A percentile compares a stretch with the other conserved stretches of the same genome.
Conservation (phyloP, 2,797 vertebrate species). For the Meda fulgida region DNA sequence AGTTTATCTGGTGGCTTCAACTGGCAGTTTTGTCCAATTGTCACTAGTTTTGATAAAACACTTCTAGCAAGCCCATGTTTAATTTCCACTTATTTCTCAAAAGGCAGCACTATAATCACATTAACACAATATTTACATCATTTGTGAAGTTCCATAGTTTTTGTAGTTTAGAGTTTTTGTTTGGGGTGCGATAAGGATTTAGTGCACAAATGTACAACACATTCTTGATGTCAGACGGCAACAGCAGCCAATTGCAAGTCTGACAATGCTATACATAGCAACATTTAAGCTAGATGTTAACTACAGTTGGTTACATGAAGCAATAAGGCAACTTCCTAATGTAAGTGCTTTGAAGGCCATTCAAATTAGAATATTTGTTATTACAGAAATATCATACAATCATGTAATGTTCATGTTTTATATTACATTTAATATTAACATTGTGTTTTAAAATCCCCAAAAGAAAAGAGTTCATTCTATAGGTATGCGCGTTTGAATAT, state of each 20-base stretch:
- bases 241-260: neutral
- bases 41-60: neutral
- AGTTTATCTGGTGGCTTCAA: neutral
- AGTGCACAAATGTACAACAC: neutral
- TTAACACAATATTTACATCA: neutral
- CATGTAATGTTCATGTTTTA: neutral
- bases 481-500: no score
- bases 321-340: neutral
- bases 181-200: neutral
- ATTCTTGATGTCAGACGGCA: neutral
- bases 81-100: neutral
- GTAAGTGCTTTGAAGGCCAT: neutral
- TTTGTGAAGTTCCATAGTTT: neutral
- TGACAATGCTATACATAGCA: neutral
- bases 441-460: neutral
- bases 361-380: neutral
- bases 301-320: neutral
- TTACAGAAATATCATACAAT: neutral
- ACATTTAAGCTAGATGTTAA: neutral
- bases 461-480: no score
- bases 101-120: neutral
- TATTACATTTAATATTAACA: neutral
- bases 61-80: no score
- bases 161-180: neutral
- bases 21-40: neutral